phyloP scores from a whole-genome alignment of 2,888 invertebrate species.

The Cotesia congregata region DNA sequence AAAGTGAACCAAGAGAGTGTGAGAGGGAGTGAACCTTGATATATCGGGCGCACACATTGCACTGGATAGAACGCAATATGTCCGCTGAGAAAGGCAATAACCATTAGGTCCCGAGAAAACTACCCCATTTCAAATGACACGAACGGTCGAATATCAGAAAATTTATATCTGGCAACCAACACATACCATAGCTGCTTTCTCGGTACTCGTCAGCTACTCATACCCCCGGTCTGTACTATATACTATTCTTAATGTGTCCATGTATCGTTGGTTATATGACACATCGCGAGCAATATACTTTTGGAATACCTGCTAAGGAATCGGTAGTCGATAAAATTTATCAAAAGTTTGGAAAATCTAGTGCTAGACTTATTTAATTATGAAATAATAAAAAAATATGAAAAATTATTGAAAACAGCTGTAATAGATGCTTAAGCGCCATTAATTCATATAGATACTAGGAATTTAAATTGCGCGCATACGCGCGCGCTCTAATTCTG shows the following conservation, averaged over 20 bases:
- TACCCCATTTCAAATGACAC: constrained; percentile 76
- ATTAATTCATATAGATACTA: no score
- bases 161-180: constrained; percentile 71
- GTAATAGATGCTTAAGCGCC: no score
- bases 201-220: constrained; percentile 3
- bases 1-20: constrained; percentile 20
- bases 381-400: no score
- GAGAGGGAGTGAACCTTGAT: constrained; percentile 68
- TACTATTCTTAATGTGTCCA: neutral
- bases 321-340: neutral
- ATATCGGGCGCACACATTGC: constrained; percentile 75
- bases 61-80: constrained; percentile 76
- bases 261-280: neutral
- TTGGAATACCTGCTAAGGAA: neutral
- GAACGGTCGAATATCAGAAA: constrained; percentile 75
- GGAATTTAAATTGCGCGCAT: no score
- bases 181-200: constrained; percentile 41
- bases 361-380: no score
- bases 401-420: no score
- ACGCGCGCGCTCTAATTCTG: no score
- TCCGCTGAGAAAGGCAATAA: constrained; percentile 76
- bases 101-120: constrained; percentile 76
- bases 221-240: neutral
- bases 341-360: neutral
- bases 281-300: neutral